Conservation (phyloP, 2,797 vertebrate genomes). For the Sebastes umbrosus region DNA sequence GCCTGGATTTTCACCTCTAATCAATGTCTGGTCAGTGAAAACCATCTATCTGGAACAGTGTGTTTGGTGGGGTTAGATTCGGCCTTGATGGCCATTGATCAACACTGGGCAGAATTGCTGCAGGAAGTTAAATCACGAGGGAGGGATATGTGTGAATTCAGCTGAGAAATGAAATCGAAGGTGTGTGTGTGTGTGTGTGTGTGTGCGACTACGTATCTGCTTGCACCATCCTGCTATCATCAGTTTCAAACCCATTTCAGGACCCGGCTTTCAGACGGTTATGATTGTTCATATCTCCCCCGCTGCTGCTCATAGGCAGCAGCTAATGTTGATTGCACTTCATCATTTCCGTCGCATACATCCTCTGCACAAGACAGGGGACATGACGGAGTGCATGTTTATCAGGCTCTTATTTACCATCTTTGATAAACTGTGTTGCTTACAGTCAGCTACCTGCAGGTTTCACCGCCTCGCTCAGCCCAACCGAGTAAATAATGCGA, state of each 20-base stretch:
- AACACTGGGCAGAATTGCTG: neutral
- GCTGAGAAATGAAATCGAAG: slow-evolving; percentile 6
- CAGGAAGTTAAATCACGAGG: slow-evolving; percentile 32
- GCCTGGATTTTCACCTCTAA: slow-evolving; percentile 45
- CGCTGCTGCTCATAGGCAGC: neutral
- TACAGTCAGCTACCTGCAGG: slow-evolving; percentile 58
- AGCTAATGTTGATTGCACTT: slow-evolving; percentile 29
- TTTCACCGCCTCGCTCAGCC: slow-evolving; percentile 37
- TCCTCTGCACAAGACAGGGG: slow-evolving; percentile 19
- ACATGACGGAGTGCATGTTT: slow-evolving; percentile 56
- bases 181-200: neutral
- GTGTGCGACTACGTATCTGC: neutral
- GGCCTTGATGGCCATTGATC: slow-evolving; percentile 41
- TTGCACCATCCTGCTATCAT: neutral
- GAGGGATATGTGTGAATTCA: slow-evolving; percentile 10
- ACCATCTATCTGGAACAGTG: slow-evolving; percentile 31
- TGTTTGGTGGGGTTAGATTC: slow-evolving; percentile 34
- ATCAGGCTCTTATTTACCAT: slow-evolving; percentile 69
- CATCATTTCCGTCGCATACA: slow-evolving; percentile 39
- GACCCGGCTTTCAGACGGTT: neutral
- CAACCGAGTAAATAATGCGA: slow-evolving; percentile 59
- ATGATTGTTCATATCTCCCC: slow-evolving; percentile 28
- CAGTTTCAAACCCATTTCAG: slow-evolving; percentile 20
- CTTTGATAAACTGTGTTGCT: slow-evolving; percentile 55
- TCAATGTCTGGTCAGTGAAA: slow-evolving; percentile 49